Percentiles rank a stretch among this genome's conserved stretches.
Conservation (phyloP, 2,888 invertebrate species). For the Limnephilus auricula region DNA sequence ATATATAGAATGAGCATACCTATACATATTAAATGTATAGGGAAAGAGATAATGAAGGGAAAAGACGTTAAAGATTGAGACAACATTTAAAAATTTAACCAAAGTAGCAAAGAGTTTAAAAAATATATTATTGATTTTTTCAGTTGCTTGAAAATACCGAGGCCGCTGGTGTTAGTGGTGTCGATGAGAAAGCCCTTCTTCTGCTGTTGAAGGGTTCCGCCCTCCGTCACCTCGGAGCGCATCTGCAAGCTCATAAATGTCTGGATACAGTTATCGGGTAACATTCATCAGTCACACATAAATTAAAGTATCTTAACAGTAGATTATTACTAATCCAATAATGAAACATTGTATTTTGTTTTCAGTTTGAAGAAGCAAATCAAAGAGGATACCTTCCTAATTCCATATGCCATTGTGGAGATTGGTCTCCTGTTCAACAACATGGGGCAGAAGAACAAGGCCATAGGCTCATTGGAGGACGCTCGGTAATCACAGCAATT, state of each 20-base stretch:
- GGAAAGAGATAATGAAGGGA: too few relatives aligned
- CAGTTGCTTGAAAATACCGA: slow-evolving; percentile 63
- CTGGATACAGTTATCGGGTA: slow-evolving; percentile 67
- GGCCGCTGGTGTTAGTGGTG: slow-evolving; percentile 68
- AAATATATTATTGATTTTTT: background rate
- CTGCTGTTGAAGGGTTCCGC: slow-evolving; percentile 90
- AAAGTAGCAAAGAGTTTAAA: too few relatives aligned
- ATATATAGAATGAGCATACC: too few relatives aligned
- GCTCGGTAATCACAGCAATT: slow-evolving; percentile 81
- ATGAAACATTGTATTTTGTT: slow-evolving; percentile 25
- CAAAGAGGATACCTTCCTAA: slow-evolving; percentile 88
- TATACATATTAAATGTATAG: too few relatives aligned
- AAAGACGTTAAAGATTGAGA: too few relatives aligned
- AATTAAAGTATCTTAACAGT: background rate
- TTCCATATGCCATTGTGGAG: slow-evolving; percentile 92
- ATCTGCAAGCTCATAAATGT: slow-evolving; percentile 87
- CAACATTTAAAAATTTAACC: too few relatives aligned
- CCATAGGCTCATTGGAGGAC: slow-evolving; percentile 85
- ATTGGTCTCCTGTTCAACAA: slow-evolving; percentile 88
- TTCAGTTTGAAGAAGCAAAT: slow-evolving; percentile 82
- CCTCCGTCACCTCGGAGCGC: slow-evolving; percentile 86
- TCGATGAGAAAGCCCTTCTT: slow-evolving; percentile 86
- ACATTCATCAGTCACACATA: background rate
- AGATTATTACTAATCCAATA: background rate
- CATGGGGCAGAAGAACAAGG: slow-evolving; percentile 82